These are phyloP conservation scores for Heliconius hewitsoni DNA, from an alignment of 1,140 invertebrate species.

Conservation along the genomic window DNA sequence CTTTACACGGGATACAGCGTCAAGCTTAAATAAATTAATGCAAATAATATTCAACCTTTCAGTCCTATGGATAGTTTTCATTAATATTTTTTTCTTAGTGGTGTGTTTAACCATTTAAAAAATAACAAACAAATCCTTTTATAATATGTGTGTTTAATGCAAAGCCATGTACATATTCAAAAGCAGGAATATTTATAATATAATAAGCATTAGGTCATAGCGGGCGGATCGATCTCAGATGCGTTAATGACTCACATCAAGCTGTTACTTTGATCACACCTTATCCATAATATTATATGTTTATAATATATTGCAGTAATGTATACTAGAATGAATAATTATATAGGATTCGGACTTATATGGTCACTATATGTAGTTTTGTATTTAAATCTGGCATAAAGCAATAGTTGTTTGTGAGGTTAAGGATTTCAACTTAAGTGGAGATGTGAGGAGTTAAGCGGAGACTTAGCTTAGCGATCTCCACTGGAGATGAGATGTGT, in stretches of 20 bases:
- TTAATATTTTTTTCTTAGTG: too few relatives aligned
- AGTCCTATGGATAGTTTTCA: too few relatives aligned
- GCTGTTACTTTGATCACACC: conserved; percentile 11
- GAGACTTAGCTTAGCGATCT: too few relatives aligned
- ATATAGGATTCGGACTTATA: not conserved
- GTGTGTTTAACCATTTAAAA: too few relatives aligned
- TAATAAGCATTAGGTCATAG: conserved; percentile 16
- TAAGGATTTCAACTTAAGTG: too few relatives aligned
- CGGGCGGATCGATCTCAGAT: conserved; percentile 2
- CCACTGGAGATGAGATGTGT: too few relatives aligned
- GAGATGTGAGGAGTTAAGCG: too few relatives aligned
- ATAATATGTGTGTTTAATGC: not conserved
- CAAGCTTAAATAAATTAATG: too few relatives aligned
- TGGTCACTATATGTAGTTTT: not conserved
- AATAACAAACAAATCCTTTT: too few relatives aligned
- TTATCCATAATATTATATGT: conserved; percentile 13
- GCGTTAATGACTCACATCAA: conserved; percentile 19
- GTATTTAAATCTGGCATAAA: not conserved
- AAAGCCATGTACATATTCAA: not conserved
- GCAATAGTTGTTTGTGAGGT: not conserved
- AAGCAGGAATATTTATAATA: conserved; percentile 16
- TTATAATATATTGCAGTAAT: not conserved
- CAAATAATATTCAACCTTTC: too few relatives aligned
- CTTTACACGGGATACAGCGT: too few relatives aligned
- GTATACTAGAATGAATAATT: not conserved